phyloP scores from a whole-genome alignment of 2,797 vertebrate genomes.

The Vultur gryphus region DNA sequence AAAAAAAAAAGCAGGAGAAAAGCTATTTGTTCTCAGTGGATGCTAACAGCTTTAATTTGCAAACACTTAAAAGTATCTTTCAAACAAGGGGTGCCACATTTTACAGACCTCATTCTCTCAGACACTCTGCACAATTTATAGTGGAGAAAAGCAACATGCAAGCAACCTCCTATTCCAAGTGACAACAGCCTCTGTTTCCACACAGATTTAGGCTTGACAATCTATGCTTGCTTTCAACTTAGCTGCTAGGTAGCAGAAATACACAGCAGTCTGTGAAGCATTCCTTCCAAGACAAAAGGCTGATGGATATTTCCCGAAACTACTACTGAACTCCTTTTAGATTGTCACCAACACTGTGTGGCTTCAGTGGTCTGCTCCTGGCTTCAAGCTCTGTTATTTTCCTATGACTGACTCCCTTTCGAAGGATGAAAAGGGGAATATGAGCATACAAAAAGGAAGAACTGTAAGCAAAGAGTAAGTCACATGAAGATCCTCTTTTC shows the following conservation, averaged over 20 bases:
- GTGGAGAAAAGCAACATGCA: background rate
- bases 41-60: background rate
- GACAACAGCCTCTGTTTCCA: background rate
- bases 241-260: background rate
- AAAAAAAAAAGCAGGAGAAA: background rate
- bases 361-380: background rate
- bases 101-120: background rate
- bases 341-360: background rate
- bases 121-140: background rate
- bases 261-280: background rate
- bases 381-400: background rate
- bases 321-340: background rate
- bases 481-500: background rate
- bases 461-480: background rate
- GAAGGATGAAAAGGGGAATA: background rate
- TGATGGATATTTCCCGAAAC: accelerated
- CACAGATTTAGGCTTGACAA: background rate
- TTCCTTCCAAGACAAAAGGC: background rate
- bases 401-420: background rate
- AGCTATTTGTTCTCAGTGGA: background rate
- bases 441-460: background rate
- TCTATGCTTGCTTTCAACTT: background rate
- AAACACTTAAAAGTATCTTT: background rate
- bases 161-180: background rate
- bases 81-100: background rate